Conservation (phyloP, 2,888 invertebrate genomes). For the Apamea epomidion region DNA sequence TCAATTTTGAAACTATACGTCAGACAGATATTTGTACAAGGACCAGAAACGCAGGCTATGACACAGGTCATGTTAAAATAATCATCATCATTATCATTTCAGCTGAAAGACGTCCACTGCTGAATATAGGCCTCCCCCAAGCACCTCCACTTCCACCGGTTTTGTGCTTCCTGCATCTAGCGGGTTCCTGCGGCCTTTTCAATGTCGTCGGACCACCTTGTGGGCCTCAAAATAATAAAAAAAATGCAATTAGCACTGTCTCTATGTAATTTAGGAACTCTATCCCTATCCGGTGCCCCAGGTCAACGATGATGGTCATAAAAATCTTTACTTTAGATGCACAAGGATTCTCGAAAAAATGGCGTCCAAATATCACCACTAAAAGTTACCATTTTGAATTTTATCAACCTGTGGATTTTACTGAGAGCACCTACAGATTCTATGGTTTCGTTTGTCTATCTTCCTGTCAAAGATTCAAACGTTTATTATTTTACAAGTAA, state of each 20-base stretch:
- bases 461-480: neutral
- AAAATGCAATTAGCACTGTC: neutral
- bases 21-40: neutral
- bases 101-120: too few relatives aligned
- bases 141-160: too few relatives aligned
- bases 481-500: neutral
- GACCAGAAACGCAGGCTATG: neutral
- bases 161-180: too few relatives aligned
- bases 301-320: neutral
- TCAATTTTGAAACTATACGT: too few relatives aligned
- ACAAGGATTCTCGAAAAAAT: neutral
- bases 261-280: neutral
- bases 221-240: neutral
- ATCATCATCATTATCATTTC: too few relatives aligned
- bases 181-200: too few relatives aligned
- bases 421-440: constrained; percentile 16
- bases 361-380: constrained; percentile 2
- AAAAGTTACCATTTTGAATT: constrained; percentile 30
- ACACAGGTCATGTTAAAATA: neutral
- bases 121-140: too few relatives aligned
- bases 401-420: constrained; percentile 58
- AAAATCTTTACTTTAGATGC: neutral
- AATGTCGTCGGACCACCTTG: too few relatives aligned
- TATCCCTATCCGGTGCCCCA: neutral
- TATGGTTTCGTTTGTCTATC: constrained; percentile 18